A percentile compares a stretch with the other conserved stretches of the same genome.
These are phyloP conservation scores for Penaeus japonicus DNA, from an alignment of 1,140 invertebrate genomes.

Conservation along the genomic window DNA sequence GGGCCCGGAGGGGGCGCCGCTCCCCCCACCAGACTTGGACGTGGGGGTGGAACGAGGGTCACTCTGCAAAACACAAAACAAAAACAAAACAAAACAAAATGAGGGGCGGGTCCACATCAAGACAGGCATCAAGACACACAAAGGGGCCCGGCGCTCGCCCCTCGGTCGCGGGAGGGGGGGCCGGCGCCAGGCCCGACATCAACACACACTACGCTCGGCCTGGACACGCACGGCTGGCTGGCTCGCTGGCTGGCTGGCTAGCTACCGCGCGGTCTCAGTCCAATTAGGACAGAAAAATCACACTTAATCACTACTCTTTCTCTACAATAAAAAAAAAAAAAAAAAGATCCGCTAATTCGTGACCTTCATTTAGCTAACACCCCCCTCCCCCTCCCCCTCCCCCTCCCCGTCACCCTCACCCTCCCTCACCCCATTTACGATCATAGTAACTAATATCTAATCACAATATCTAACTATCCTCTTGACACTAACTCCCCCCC, in stretches of 20 bases:
- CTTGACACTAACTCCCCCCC: not conserved
- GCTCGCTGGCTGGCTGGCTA: too few relatives aligned
- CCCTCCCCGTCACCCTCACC: not conserved
- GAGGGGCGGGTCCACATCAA: slow-evolving; percentile 7
- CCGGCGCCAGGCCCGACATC: not conserved
- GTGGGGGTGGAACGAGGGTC: slow-evolving; percentile 53
- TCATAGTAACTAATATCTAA: too few relatives aligned
- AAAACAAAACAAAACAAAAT: slow-evolving; percentile 47
- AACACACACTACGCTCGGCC: not conserved
- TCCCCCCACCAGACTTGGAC: slow-evolving; percentile 44
- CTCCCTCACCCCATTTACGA: not conserved
- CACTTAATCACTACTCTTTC: too few relatives aligned
- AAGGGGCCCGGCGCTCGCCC: not conserved
- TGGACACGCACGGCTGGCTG: not conserved
- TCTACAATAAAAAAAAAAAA: too few relatives aligned
- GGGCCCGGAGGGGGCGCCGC: slow-evolving; percentile 27
- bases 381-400: not conserved
- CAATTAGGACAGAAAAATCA: too few relatives aligned
- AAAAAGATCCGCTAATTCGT: too few relatives aligned
- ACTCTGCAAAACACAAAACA: slow-evolving; percentile 52
- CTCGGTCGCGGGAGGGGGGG: not conserved
- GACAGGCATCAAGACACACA: slow-evolving; percentile 9
- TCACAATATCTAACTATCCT: too few relatives aligned
- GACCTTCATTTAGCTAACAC: too few relatives aligned
- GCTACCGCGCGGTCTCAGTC: too few relatives aligned